Evolutionary conservation across 2,888 invertebrate species (phyloP).

Genomic region (Lithophane ornitopus): DNA sequence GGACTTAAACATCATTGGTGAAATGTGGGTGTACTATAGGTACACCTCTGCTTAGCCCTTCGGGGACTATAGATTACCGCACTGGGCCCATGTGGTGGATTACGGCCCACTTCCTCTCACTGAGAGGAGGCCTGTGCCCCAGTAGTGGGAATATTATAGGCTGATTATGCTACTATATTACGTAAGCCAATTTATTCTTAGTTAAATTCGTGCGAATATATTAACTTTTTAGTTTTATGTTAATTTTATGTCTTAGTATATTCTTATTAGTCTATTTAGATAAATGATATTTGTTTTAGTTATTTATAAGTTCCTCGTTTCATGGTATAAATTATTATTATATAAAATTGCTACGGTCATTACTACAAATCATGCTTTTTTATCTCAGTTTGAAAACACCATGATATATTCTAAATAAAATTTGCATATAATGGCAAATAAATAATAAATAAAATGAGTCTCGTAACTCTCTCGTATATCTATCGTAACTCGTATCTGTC

Average conservation of each 20-base stretch:
- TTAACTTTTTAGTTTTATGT: constrained; percentile 1
- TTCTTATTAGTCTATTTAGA: constrained; percentile 4
- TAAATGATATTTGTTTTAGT: not conserved
- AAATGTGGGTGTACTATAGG: too few species aligned
- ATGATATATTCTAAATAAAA: not conserved
- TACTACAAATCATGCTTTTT: not conserved
- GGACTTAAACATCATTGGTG: too few species aligned
- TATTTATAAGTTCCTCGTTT: constrained; percentile 12
- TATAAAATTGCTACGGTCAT: not conserved
- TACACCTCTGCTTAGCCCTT: too few species aligned
- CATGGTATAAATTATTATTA: not conserved
- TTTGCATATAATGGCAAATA: not conserved
- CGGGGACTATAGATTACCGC: too few species aligned
- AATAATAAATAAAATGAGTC: not conserved
- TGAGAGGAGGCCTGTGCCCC: too few species aligned
- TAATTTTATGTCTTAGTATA: constrained; percentile 9
- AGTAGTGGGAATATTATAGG: too few species aligned
- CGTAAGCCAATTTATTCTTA: not conserved
- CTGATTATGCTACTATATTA: not conserved
- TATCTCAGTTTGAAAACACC: not conserved
- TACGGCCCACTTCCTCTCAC: too few species aligned
- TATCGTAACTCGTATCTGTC: too few species aligned
- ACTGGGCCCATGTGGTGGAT: too few species aligned
- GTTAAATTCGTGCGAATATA: constrained; percentile 12
- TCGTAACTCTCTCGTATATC: too few species aligned